Conservation (phyloP, 1,140 invertebrate genomes). For the Meloidogyne chitwoodi region DNA sequence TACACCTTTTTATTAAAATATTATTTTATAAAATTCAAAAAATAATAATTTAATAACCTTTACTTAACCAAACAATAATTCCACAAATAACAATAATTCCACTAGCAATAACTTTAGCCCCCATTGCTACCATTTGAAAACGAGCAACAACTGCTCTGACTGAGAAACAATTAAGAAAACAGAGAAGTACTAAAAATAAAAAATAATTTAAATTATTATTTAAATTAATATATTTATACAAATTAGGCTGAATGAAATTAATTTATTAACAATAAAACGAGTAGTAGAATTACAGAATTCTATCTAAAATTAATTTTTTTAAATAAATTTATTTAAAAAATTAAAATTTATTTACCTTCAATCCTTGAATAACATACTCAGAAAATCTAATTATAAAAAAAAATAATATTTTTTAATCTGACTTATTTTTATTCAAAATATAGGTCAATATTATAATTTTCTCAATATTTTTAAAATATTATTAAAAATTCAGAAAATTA, state of each 20-base stretch:
- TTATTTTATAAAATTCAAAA: neutral
- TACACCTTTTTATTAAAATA: neutral
- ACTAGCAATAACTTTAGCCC: slow-evolving; percentile 45
- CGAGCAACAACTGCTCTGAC: slow-evolving; percentile 36
- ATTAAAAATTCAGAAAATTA: no score
- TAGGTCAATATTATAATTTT: no score
- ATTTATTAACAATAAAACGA: slow-evolving; percentile 14
- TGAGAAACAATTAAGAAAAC: slow-evolving; percentile 49
- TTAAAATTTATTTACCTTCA: slow-evolving; percentile 5
- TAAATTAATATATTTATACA: neutral
- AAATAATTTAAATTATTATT: neutral
- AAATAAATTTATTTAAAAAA: neutral
- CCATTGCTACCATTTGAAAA: slow-evolving; percentile 47
- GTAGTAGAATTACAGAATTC: neutral
- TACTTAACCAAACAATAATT: slow-evolving; percentile 38
- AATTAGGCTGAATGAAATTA: slow-evolving; percentile 15
- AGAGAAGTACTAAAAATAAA: slow-evolving; percentile 18
- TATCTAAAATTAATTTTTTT: neutral
- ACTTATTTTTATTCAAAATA: neutral
- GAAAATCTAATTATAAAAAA: slow-evolving; percentile 15
- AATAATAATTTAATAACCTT: slow-evolving; percentile 8
- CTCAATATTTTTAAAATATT: no score
- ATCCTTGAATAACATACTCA: slow-evolving; percentile 20
- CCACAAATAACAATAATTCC: slow-evolving; percentile 45
- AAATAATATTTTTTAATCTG: neutral